Base-by-base conservation (phyloP, 2,888 invertebrate genomes). In the Acrobasis repandana region DNA sequence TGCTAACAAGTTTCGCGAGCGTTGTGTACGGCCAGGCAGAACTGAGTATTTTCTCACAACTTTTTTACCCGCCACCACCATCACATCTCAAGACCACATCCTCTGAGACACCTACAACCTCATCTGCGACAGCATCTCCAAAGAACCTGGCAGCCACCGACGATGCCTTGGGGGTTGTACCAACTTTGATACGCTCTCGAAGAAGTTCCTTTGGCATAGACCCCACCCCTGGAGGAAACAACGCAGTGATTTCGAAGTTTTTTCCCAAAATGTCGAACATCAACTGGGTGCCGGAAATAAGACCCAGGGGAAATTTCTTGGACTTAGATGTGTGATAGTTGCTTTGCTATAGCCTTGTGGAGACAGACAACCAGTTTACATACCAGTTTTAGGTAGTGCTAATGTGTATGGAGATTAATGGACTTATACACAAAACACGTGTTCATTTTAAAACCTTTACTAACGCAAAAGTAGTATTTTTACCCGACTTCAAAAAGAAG, bases 211-310 rank as follows among this genome's bases (percentile, higher is more conserved):
- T 74, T 67, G 62, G 69, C 51, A 33, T 51, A n/a, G 65, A 69
- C 0, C 67, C 28, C 0, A n/a, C 61, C 28, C n/a, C 6, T 0
- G 68, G 67, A 33, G 66, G 69, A 6, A 75, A 75, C 63, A 58
- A 71, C 60, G 71, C 64, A 10, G 54, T 58, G 9, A 11, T 73
- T 10, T 48, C 56, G 33, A 50, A 28, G 14, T 6, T 28, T 8
- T 20, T 28, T 1, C 28, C 50, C 14, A 28, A 28, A 18, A 68
- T 74, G 69, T 18, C 38, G 10, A 66, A 70, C 57, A 72, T 73
- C 0, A 28, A 34, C 58, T 78, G 79, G 77, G 62, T 64, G 14
- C 78, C 75, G 5, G 66, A 68, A 1, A 71, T 76, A 18, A 52
- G 61, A 16, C 60, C 67, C n/a, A 60, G 73, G 51, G 43, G 36